Percentiles rank a stretch among this genome's conserved stretches.
Evolutionary conservation across 2,888 invertebrate genomes (phyloP).

Genomic region (Acronicta alni): DNA sequence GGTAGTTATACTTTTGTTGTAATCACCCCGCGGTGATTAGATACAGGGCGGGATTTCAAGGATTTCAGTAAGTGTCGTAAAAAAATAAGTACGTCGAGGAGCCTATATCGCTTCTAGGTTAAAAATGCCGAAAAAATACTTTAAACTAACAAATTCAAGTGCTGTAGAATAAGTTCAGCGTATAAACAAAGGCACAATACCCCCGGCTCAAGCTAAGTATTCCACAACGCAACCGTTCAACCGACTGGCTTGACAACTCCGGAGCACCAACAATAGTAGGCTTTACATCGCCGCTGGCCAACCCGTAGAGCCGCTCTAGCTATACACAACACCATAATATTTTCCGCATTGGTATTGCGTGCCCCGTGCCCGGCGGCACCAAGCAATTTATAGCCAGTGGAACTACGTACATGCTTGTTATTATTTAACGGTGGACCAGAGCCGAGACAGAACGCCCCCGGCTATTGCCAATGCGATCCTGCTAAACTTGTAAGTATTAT

Average conservation of each 20-base stretch:
- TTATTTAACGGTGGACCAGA: slow-evolving; percentile 82
- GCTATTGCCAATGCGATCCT: slow-evolving; percentile 77
- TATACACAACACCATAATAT: slow-evolving; percentile 67
- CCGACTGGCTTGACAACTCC: slow-evolving; percentile 59
- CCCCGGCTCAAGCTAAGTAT: slow-evolving; percentile 28
- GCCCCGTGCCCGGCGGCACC: slow-evolving; percentile 86
- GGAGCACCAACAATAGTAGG: slow-evolving; percentile 70
- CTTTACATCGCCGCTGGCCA: slow-evolving; percentile 68
- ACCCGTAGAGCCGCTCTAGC: slow-evolving; percentile 62
- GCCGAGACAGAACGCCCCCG: slow-evolving; percentile 76
- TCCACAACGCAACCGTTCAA: slow-evolving; percentile 46
- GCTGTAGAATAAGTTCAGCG: slow-evolving; percentile 16
- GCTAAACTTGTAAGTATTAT: slow-evolving; percentile 74
- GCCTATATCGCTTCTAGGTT: background rate
- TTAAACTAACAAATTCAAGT: slow-evolving; percentile 9
- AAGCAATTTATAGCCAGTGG: slow-evolving; percentile 86
- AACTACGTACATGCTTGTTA: slow-evolving; percentile 79
- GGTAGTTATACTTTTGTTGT: slow-evolving; percentile 19
- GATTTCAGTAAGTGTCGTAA: background rate
- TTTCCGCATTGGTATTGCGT: slow-evolving; percentile 89
- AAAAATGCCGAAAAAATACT: background rate
- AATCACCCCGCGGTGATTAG: slow-evolving; percentile 8
- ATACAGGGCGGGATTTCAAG: slow-evolving; percentile 8
- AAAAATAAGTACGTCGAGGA: background rate
- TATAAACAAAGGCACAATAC: slow-evolving; percentile 43